Evolutionary conservation across 1,140 invertebrate genomes (phyloP).

Genomic region (Drosophila obscura): DNA sequence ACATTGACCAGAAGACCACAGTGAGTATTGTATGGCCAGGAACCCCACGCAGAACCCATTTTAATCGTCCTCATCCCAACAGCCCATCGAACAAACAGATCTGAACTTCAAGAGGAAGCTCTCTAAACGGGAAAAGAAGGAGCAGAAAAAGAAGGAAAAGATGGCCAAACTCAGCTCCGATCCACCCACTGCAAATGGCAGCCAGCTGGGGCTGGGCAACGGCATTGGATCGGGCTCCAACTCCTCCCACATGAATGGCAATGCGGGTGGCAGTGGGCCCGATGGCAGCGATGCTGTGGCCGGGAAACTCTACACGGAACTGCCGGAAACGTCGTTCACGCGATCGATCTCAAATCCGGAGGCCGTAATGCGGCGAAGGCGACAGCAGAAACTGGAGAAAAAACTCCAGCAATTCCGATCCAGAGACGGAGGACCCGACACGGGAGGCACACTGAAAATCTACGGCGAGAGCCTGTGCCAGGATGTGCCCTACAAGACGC

Average conservation of each 20-base stretch:
- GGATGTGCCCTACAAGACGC: slow-evolving; percentile 99
- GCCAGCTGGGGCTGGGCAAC: slow-evolving; percentile 81
- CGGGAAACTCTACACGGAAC: slow-evolving; percentile 96
- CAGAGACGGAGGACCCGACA: slow-evolving; percentile 96
- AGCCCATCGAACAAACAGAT: slow-evolving; percentile 84
- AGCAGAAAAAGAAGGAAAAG: slow-evolving; percentile 98
- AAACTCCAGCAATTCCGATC: slow-evolving; percentile 98
- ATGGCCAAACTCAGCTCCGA: slow-evolving; percentile 92
- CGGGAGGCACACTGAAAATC: slow-evolving; percentile 97
- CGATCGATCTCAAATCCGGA: slow-evolving; percentile 99
- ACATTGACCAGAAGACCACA: slow-evolving; percentile 92
- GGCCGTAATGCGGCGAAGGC: slow-evolving; percentile 97
- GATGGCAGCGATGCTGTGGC: slow-evolving; percentile 87
- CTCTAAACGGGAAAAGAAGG: slow-evolving; percentile 99
- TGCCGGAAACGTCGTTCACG: slow-evolving; percentile 99
- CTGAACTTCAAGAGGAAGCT: slow-evolving; percentile 92
- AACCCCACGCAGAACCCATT: too few relatives aligned
- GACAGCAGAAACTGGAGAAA: slow-evolving; percentile 98
- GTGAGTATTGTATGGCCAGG: slow-evolving; percentile 76
- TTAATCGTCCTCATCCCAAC: background rate
- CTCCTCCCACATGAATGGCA: slow-evolving; percentile 83
- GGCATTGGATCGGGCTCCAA: slow-evolving; percentile 45
- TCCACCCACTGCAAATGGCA: slow-evolving; percentile 84
- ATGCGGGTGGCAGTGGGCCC: slow-evolving; percentile 41
- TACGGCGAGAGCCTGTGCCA: slow-evolving; percentile 98